Evolutionary conservation across 2,113 vertebrate species (phyloP).

Genomic region (Pyxicephalus adspersus): DNA sequence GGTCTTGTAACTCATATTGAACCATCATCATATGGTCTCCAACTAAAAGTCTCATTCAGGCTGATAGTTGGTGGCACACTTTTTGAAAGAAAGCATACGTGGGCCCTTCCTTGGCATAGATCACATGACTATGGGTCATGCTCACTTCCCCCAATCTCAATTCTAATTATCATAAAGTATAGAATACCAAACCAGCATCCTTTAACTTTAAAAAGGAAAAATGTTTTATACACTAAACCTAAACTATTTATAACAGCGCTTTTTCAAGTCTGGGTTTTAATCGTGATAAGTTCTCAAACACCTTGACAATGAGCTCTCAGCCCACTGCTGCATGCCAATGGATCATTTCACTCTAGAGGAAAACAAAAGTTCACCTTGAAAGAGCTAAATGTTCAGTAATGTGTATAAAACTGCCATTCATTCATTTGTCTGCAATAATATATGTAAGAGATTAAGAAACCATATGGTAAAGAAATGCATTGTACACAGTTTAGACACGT

Average conservation of each 20-base stretch:
- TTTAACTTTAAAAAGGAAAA: slow-evolving; percentile 15
- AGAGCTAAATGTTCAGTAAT: not conserved
- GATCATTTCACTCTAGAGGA: slow-evolving; percentile 22
- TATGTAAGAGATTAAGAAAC: too few relatives aligned
- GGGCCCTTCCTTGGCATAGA: too few relatives aligned
- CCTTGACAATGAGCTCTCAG: slow-evolving; percentile 25
- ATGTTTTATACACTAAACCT: not conserved
- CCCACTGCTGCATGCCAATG: slow-evolving; percentile 47
- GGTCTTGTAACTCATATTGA: too few relatives aligned
- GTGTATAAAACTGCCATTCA: not conserved
- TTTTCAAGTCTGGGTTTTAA: slow-evolving; percentile 28
- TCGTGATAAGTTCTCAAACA: slow-evolving; percentile 43
- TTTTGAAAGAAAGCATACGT: too few relatives aligned
- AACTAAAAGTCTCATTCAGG: too few relatives aligned
- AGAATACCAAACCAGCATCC: not conserved
- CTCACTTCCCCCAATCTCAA: too few relatives aligned
- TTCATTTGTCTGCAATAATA: not conserved
- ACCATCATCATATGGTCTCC: too few relatives aligned
- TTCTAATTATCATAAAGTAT: too few relatives aligned
- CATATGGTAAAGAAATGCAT: too few relatives aligned
- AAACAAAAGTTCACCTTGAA: slow-evolving; percentile 50
- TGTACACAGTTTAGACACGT: too few relatives aligned
- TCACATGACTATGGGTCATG: too few relatives aligned
- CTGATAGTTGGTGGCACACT: too few relatives aligned
- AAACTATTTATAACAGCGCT: slow-evolving; percentile 1